A percentile compares a stretch with the other conserved stretches of the same genome.
These are phyloP conservation scores for Cosmopolites sordidus DNA, from an alignment of 2,888 invertebrate genomes.

Conservation along the genomic window DNA sequence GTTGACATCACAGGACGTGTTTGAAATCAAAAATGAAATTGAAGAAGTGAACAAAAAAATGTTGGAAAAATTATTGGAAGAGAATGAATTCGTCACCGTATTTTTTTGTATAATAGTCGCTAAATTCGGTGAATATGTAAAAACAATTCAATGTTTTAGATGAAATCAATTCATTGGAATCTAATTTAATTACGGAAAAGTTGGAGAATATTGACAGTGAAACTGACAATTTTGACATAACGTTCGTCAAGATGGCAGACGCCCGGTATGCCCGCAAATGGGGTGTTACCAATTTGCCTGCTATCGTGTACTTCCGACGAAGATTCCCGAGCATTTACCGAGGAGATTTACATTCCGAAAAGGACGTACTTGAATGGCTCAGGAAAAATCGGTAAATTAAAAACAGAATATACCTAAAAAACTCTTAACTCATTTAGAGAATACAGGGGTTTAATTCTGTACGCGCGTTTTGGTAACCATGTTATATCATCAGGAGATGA, in stretches of 20 bases:
- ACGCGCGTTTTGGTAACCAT: no score
- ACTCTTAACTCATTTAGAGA: no score
- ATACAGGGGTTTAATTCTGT: no score
- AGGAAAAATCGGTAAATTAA: slow-evolving; percentile 72
- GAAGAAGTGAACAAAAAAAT: slow-evolving; percentile 96
- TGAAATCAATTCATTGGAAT: slow-evolving; percentile 74
- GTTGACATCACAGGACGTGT: slow-evolving; percentile 91
- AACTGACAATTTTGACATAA: slow-evolving; percentile 89
- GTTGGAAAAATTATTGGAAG: slow-evolving; percentile 90
- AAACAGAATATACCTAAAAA: no score
- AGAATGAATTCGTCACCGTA: slow-evolving; percentile 91
- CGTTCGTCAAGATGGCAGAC: slow-evolving; percentile 92
- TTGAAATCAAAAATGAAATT: slow-evolving; percentile 93
- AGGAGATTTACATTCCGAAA: slow-evolving; percentile 80
- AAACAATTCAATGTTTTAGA: slow-evolving; percentile 55
- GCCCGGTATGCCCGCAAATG: slow-evolving; percentile 87
- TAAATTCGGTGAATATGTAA: no score
- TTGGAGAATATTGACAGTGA: slow-evolving; percentile 93
- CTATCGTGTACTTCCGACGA: slow-evolving; percentile 86
- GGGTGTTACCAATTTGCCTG: slow-evolving; percentile 87
- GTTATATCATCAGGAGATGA: no score
- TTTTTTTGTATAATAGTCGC: slow-evolving; percentile 77
- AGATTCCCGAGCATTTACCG: slow-evolving; percentile 89
- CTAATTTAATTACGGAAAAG: slow-evolving; percentile 76
- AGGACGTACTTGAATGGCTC: slow-evolving; percentile 87